Evolutionary conservation across 1,140 invertebrate genomes (phyloP), one percentile per base, ranked within the genome.

Genomic region (Drosophila saltans): DNA sequence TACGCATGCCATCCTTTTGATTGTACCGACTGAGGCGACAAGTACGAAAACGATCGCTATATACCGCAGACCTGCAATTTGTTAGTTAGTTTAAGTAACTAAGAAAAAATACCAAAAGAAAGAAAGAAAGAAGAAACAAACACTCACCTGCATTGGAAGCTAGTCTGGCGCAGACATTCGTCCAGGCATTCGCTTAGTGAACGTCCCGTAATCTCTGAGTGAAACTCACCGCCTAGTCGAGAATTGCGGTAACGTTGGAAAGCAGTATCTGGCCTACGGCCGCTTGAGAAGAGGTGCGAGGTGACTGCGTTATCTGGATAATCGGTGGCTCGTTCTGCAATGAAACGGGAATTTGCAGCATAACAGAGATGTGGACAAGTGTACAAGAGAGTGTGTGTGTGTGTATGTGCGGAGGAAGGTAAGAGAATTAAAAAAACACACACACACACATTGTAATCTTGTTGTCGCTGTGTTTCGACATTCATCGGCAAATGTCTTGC

Each of bases 201-300:
- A 61, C 96, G 93, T 45, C 96, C 96, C 0, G 96, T 97, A 75
- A 97, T 97, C 92, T 98, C 97, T 1, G 96, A 97, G 92, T 97
- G 97, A 92, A 97, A 97, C 92, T 97, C 96, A 3, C 96, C 96
- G 59, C 96, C 96, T 2, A 98, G 93, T 59, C 97, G 93, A 78
- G 96, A 97, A 92, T 97, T 97, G 65, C 97, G 93, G 93, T 97
- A 97, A 69, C 97, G 93, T 92, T 98, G 96, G 93, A 98, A 97
- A 26, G 97, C 97, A 1, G 97, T 97, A 91, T 98, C 97, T 28
- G 96, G 96, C 59, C 96, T 93, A 55, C 96, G 94, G 9, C 96
- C 96, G 74, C 96, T 95, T 10, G 95, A 95, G 92, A 97, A 97
- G 57, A 97, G 93, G 91, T 97, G 96, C 67, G 96, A 96, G 65